These are phyloP conservation scores for Conopomorpha cramerella DNA, from an alignment of 1,140 invertebrate species.

Conservation along the genomic window DNA sequence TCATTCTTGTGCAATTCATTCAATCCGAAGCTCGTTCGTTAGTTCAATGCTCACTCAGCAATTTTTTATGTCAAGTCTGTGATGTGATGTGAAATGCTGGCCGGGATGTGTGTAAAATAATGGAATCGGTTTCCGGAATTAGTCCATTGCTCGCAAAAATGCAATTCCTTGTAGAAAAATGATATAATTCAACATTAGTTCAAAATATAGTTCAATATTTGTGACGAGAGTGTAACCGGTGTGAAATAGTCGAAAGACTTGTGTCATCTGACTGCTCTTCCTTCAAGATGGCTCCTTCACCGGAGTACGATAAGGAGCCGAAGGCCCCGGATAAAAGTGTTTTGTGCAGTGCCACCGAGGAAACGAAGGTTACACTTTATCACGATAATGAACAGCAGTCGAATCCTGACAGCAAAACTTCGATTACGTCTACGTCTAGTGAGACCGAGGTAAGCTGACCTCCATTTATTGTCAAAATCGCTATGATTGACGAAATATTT, in stretches of 20 bases:
- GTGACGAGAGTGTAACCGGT: conserved; percentile 39
- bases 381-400: conserved; percentile 33
- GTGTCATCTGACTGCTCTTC: conserved; percentile 60
- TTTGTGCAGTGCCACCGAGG: conserved; percentile 40
- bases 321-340: conserved; percentile 68
- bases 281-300: conserved; percentile 72
- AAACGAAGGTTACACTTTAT: conserved; percentile 34
- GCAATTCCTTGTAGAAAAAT: no score
- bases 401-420: conserved; percentile 32
- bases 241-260: conserved; percentile 58
- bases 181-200: no score
- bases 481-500: no score
- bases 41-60: no score
- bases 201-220: no score
- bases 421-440: conserved; percentile 17
- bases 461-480: no score
- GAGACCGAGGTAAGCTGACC: conserved; percentile 44
- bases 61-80: no score
- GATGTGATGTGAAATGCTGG: conserved; percentile 53
- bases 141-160: no score
- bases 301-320: conserved; percentile 71
- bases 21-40: no score
- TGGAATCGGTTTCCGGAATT: conserved; percentile 35
- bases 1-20: no score
- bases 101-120: conserved; percentile 50